A percentile compares a stretch with the other conserved stretches of the same genome.
Evolutionary conservation across 2,113 vertebrate species (phyloP).

Genomic region (Eolophus roseicapilla): DNA sequence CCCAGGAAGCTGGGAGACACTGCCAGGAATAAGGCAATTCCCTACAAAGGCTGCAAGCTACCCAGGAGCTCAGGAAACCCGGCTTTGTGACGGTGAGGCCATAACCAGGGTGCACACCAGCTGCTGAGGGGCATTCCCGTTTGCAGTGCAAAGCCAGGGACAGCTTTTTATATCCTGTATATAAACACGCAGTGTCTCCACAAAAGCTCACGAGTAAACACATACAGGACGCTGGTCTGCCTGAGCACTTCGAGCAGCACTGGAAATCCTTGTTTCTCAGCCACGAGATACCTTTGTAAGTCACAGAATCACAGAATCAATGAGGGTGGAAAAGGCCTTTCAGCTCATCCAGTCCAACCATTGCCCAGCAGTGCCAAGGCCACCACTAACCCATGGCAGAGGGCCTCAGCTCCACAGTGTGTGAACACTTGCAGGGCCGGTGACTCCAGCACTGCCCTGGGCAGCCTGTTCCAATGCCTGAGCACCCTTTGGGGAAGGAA

Average conservation of each 20-base stretch:
- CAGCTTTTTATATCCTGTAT: not conserved
- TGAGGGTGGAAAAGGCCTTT: not conserved
- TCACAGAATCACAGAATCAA: not conserved
- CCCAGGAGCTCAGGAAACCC: not conserved
- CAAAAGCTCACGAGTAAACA: not conserved
- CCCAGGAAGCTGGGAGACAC: not conserved
- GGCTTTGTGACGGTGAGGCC: accelerated
- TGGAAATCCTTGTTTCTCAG: not conserved
- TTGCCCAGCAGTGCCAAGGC: not conserved
- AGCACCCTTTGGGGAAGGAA: too few relatives aligned
- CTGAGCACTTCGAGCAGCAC: not conserved
- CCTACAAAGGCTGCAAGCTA: not conserved
- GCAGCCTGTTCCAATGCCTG: too few relatives aligned
- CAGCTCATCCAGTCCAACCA: not conserved
- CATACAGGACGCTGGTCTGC: not conserved
- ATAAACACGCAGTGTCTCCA: not conserved
- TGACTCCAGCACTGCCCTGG: not conserved
- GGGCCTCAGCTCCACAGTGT: accelerated
- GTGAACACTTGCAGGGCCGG: not conserved
- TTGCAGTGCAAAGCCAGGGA: not conserved
- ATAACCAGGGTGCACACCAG: accelerated
- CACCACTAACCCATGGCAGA: not conserved
- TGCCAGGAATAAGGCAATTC: not conserved
- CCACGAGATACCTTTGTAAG: accelerated
- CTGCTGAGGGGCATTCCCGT: not conserved